Evolutionary conservation across 2,888 invertebrate genomes (phyloP), one percentile per base, ranked within the genome.

Genomic region (Horisme vitalbata): DNA sequence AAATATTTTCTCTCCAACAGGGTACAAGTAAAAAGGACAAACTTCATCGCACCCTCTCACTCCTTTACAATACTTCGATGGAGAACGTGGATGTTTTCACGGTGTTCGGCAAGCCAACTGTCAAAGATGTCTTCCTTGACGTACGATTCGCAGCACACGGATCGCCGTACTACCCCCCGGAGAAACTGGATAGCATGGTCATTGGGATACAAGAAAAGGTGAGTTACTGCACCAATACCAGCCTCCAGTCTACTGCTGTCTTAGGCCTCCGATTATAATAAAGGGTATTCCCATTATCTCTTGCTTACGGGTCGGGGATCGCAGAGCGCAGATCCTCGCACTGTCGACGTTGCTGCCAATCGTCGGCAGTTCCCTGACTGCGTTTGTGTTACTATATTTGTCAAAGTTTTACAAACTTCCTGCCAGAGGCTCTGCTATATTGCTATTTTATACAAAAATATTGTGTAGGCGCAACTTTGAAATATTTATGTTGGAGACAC

Each of bases 1-100:
- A n/a, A n/a, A n/a, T n/a, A n/a, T 13, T 32, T 12, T 46, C 13
- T 37, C 13, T 61, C 32, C 18, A 67, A 48, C 78, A 92, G 83
- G 92, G 92, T 20, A 81, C 91, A 18, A 96, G 95, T 75, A 94
- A 93, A 67, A 95, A 95, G 70, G 94, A 95, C 62, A 88, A 93
- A n/a, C 88, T 95, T 7, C 91, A 92, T 26, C 78, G 76, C 4
- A 77, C 78, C 3, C 72, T 90, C 0, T 67, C 96, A 0, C 83
- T 91, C 51, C 91, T 96, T 34, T 92, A 97, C 61, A 95, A 95
- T 67, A 94, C 95, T 0, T 94, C 95, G 0, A 73, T 93, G 45
- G 93, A 94, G 33, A 96, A 97, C 72, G 96, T 99, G 0, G 97
- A 98, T 71, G 94, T 99, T 0, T 98, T 99, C 75, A 98, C 98